Evolutionary conservation across 2,888 invertebrate genomes (phyloP), one percentile per base, ranked within the genome.

Genomic region (Scelioninae gen. 2): DNA sequence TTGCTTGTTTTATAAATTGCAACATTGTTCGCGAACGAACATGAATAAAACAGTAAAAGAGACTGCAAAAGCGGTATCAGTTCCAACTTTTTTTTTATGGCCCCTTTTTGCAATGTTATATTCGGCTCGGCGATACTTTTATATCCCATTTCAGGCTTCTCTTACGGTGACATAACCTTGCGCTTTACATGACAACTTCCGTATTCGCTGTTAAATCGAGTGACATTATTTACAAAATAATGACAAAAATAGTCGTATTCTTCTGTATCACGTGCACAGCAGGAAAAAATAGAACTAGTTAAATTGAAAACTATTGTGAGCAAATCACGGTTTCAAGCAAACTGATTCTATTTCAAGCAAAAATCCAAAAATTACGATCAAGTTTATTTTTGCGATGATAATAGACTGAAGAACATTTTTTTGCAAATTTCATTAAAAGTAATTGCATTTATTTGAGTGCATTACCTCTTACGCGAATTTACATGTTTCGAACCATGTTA

Each of bases 1-100:
- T 58, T 58, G 43, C 45, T 60, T 68, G 41, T 67, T 67, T 50
- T 58, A 57, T 58, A 67, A 67, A 65, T 57, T 68, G 68, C 52
- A 57, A 57, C 65, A 48, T 55, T 65, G 65, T 67, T 58, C 41
- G 33, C 22, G 18, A 57, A 55, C 9, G 25, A 6, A 18, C 25
- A 65, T 65, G 55, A 65, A 64, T 64, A 53, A 64, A 64, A 53
- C 64, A 64, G 28, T 33, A 35, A 35, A 52, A 13, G 39, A 50
- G 16, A 28, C 2, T 28, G 35, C 45, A 25, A 45, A 31, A 35
- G 18, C 63, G 35, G 37, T 48, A 48, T 65, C 55, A 19, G 57
- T 55, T 58, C 41, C 48, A 57, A 67, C 48, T 50, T 67, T 50
- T 67, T 41, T 46, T 67, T 67, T 67, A 67, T 35, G 46, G 39